Base-by-base conservation (phyloP, 1,140 invertebrate species). In the Sminthurinus signatus region DNA sequence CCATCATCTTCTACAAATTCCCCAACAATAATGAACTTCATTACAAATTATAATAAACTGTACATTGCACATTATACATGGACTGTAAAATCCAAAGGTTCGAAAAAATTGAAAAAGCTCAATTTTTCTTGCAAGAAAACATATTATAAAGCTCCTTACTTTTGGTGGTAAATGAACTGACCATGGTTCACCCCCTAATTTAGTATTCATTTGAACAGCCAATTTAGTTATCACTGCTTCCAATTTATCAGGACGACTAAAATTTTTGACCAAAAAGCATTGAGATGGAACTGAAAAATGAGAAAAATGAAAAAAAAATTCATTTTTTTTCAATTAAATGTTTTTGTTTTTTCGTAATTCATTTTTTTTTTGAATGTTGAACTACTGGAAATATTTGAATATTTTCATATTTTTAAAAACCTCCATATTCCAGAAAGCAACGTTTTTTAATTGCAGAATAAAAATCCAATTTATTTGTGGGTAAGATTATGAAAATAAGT, bases 141-240 rank as follows among this genome's bases (percentile, higher is more conserved):
- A n/a, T n/a, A n/a, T n/a, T n/a, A n/a, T n/a, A n/a, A n/a, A 43
- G 27, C 14, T 28, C 79, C 75, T 62, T 62, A 73, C 79, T 0
- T 72, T 73, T 3, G 87, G 36, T 0, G 91, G 90, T 39, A 91
- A 80, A 1, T 81, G 73, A 4, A 91, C 78, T 0, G 78, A 79
- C 92, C 93, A 96, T 0, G 92, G 85, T 8, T 86, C 83, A 0
- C 91, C 92, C 23, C 91, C 92, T 2, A 94, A 76, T 79, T 96
- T 96, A 64, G 88, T 90, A 73, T 89, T 91, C 60, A 96, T 84
- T 74, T 83, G 81, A 14, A 82, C 75, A 0, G 77, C 78, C 44
- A 84, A 78, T 73, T 84, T 84, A 51, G 81, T 81, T 8, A 77
- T 78, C 32, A 84, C 79, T 59, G 74, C 75, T 74, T 75, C 75